phyloP scores from a whole-genome alignment of 2,888 invertebrate species.

The Drosophila ezoana region DNA sequence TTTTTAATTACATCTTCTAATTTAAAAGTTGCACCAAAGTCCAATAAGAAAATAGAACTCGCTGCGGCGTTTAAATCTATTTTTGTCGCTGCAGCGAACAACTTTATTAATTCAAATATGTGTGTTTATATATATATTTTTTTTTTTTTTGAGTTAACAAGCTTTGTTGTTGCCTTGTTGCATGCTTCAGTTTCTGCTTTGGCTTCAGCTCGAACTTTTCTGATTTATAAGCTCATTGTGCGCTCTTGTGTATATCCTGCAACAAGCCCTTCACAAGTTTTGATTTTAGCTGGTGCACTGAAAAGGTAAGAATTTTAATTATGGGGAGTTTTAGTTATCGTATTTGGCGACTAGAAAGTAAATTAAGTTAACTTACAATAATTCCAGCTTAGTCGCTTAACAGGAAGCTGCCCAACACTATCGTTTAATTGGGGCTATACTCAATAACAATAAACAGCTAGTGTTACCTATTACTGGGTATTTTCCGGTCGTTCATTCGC shows the following conservation, averaged over 20 bases:
- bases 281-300: neutral
- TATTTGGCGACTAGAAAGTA: neutral
- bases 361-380: no score
- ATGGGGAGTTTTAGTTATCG: neutral
- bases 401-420: no score
- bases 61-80: conserved; percentile 68
- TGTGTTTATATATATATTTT: neutral
- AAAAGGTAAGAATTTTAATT: neutral
- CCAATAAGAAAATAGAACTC: conserved; percentile 68
- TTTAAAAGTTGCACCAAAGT: conserved; percentile 61
- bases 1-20: conserved; percentile 70
- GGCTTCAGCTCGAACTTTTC: conserved; percentile 13
- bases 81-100: conserved; percentile 47
- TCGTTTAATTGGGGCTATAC: no score
- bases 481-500: neutral
- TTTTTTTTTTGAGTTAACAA: neutral
- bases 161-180: conserved; percentile 16
- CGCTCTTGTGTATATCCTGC: conserved; percentile 6
- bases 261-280: neutral
- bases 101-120: neutral
- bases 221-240: conserved; percentile 22
- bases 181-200: conserved; percentile 3
- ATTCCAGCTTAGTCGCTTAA: neutral
- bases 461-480: conserved; percentile 1
- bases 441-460: no score